Base-by-base conservation (phyloP, 2,888 invertebrate genomes). In the Aleiodes alternator region DNA sequence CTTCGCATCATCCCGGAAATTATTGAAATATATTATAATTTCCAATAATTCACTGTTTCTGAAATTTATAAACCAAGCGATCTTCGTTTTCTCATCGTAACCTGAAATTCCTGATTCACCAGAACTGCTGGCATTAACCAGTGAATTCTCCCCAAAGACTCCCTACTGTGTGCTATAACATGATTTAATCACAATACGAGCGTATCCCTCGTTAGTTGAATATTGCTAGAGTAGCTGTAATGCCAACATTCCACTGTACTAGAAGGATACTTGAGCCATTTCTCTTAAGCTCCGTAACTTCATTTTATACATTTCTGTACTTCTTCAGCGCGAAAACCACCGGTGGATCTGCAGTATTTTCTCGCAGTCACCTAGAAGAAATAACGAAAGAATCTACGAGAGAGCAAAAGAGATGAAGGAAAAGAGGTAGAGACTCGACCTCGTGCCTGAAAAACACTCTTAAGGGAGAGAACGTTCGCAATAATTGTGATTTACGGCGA, bases 161-260 rank as follows among this genome's bases (percentile, higher is more conserved):
- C 84, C 89, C 88, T 75, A 87, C 86, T 84, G 88, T 84, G 88
- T 87, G 87, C 88, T 87, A 43, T 29, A 86, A 85, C 88, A 84
- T 82, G 86, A 86, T 88, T 89, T 89, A 89, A 89, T 89, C 88
- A 87, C 88, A 83, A 86, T 86, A 87, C 88, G 84, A 87, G 86
- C 86, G 85, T 87, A 86, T 88, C 87, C 86, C 89, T 89, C 88
- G 89, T 89, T 89, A 89, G 89, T 85, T 86, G 87, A 84, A 88
- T 87, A 88, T 87, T 86, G 84, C 84, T 82, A 83, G 82, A 84
- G 85, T 83, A 85, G 85, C 87, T 64, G 69, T 88, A 87, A 88
- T 86, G 84, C 82, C 84, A 85, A 86, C 87, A 88, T 89, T 89
- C 87, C 87, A 80, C 75, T 34, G 34, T 6, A 23, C 23, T 1